Percentiles rank a stretch among this genome's conserved stretches.
phyloP scores from a whole-genome alignment of 2,113 vertebrate genomes.

The Elephas maximus region DNA sequence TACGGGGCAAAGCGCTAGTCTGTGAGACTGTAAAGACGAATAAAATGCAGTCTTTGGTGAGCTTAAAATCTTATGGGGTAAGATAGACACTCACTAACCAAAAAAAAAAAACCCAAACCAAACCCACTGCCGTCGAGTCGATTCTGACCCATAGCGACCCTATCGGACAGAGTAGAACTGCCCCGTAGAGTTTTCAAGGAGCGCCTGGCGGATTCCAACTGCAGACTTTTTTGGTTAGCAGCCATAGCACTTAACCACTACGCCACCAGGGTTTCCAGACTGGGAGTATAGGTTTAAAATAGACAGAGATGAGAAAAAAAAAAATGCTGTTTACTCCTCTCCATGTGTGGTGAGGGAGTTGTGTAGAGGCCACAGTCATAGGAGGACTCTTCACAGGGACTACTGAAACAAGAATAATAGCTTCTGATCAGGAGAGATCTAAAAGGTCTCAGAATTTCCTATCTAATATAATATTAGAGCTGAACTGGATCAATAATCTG shows the following conservation, averaged over 20 bases:
- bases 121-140: not conserved
- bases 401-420: not conserved
- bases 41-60: conserved; percentile 42
- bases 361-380: not conserved
- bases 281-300: conserved; percentile 1
- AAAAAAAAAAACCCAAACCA: no score
- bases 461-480: conserved; percentile 23
- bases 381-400: not conserved
- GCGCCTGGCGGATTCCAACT: not conserved
- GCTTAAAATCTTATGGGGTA: not conserved
- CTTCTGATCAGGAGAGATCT: conserved; percentile 5
- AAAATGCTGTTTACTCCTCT: not conserved
- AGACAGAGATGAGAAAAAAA: not conserved
- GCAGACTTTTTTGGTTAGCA: not conserved
- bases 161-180: not conserved
- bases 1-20: not conserved
- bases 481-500: not conserved
- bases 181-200: not conserved
- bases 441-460: not conserved
- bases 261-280: not conserved
- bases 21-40: conserved; percentile 38
- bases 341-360: not conserved
- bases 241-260: not conserved
- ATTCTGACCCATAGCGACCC: not conserved
- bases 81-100: not conserved